phyloP scores from a whole-genome alignment of 2,888 invertebrate species.

The Rhimphoctona megacephalus region DNA sequence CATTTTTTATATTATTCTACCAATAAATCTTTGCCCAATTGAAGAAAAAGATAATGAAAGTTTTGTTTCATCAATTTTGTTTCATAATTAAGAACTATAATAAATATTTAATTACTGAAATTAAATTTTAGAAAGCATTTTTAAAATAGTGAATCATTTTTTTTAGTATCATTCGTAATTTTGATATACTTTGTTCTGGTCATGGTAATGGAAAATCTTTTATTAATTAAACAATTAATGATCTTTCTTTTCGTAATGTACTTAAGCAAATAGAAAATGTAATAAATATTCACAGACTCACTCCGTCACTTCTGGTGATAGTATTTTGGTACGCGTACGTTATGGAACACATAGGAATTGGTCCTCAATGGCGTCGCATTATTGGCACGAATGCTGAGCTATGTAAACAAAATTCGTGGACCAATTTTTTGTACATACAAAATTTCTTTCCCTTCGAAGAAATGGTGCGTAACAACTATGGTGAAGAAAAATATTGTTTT shows the following conservation, averaged over 20 bases:
- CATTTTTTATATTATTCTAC: neutral
- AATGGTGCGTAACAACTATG: constrained; percentile 85
- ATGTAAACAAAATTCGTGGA: constrained; percentile 89
- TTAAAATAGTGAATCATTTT: neutral
- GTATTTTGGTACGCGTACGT: constrained; percentile 89
- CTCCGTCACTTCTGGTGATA: constrained; percentile 88
- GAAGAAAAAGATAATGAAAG: neutral
- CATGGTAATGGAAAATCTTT: neutral
- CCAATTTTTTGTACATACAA: constrained; percentile 89
- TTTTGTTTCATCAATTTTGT: neutral
- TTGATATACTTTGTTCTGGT: neutral
- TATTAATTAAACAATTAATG: neutral
- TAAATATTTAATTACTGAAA: neutral
- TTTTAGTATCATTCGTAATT: neutral
- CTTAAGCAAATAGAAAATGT: neutral
- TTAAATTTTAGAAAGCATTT: neutral
- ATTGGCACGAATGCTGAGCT: constrained; percentile 88
- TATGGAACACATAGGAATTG: constrained; percentile 88
- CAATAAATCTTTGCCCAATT: neutral
- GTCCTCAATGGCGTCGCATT: constrained; percentile 89
- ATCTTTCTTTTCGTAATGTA: neutral
- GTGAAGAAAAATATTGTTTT: neutral
- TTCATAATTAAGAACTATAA: too few relatives aligned
- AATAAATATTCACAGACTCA: constrained; percentile 85
- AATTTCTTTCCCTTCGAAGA: constrained; percentile 90